Evolutionary conservation across 2,113 vertebrate species (phyloP), one percentile per base, ranked within the genome.

Genomic region (Pterocles orientalis): DNA sequence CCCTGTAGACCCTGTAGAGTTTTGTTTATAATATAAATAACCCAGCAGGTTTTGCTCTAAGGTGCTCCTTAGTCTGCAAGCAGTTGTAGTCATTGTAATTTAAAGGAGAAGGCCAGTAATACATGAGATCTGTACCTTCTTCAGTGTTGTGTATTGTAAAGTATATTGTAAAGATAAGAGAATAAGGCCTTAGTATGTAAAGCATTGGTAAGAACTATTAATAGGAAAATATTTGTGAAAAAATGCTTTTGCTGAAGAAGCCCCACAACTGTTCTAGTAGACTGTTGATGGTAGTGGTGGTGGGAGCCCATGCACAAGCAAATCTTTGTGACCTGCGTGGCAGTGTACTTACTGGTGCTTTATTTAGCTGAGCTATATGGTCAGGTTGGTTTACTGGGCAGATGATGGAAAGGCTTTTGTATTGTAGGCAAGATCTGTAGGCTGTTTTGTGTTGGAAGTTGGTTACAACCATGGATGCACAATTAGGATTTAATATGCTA

Each of bases 301-400:
- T 58, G 54, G 39, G 58, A 92, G 29, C 48, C 36, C 48, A 7
- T 1, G 36, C 15, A 39, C 0, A 2, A 33, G 19, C 47, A 41
- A 4, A 12, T 51, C 18, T 45, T 33, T 47, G 9, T 48, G 45
- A 8, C 9, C 5, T 53, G 20, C 8, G 3, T n/a, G 48, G 39
- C 64, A 66, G 47, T 24, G 45, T 16, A 2, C 25, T 50, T 62
- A 8, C 6, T 24, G 33, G 9, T 64, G 54, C 57, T 17, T 34
- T 39, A 1, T 11, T 6, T 82, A 36, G 10, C 68, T 2, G 19
- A 83, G 54, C 31, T 41, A 0, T 4, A 2, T 36, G 58, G 2
- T 54, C 51, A 23, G 41, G 8, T 25, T 61, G n/a, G 2, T 39
- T 50, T 26, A 39, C 39, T 29, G 20, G 41, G 5, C 25, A 24